Evolutionary conservation across 2,888 invertebrate species (phyloP).

Genomic region (Diaperis boleti): DNA sequence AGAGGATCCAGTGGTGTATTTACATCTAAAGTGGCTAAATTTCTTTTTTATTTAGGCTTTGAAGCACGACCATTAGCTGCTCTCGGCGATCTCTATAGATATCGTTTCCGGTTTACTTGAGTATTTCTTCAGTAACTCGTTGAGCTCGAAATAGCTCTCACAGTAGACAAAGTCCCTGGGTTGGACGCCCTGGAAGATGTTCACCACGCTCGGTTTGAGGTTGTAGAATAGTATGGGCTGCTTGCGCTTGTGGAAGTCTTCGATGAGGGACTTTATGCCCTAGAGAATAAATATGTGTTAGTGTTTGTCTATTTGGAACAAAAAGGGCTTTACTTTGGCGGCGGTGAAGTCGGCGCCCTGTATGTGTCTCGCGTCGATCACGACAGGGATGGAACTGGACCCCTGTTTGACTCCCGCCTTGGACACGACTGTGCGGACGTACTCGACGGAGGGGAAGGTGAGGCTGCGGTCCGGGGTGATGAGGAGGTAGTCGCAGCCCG

Average conservation of each 20-base stretch:
- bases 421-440: conserved; percentile 76
- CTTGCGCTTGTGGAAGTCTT: conserved; percentile 70
- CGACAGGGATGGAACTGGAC: conserved; percentile 71
- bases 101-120: conserved; percentile 30
- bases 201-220: conserved; percentile 71
- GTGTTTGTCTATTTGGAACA: too few species aligned
- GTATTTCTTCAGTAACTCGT: conserved; percentile 68
- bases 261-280: conserved; percentile 73
- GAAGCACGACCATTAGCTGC: conserved; percentile 14
- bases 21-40: too few species aligned
- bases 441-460: conserved; percentile 75
- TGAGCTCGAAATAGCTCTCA: conserved; percentile 69
- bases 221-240: conserved; percentile 72
- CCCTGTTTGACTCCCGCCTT: conserved; percentile 76
- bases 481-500: conserved; percentile 70
- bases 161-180: conserved; percentile 71
- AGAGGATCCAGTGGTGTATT: too few species aligned
- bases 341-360: conserved; percentile 76
- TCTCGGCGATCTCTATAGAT: conserved; percentile 13
- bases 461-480: conserved; percentile 75
- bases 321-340: conserved; percentile 73
- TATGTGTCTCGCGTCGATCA: conserved; percentile 74
- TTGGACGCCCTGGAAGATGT: conserved; percentile 71
- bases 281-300: conserved; percentile 58
- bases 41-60: too few species aligned